Evolutionary conservation across 2,797 vertebrate species (phyloP), one percentile per base, ranked within the genome.

Genomic region (Fringilla coelebs): DNA sequence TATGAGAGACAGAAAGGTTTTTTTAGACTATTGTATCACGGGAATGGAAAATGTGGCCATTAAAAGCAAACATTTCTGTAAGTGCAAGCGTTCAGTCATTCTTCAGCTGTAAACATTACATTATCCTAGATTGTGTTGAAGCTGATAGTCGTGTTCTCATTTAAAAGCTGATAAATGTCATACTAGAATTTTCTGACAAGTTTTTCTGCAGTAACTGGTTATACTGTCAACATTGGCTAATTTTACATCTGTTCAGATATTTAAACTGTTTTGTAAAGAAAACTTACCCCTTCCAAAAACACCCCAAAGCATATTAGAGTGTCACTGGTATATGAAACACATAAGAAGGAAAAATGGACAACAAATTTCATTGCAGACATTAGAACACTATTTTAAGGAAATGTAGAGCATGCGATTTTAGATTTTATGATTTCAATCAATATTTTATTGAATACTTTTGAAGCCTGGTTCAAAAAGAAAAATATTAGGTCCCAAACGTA

Each of bases 241-340:
- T 95, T 91, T 94, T 96, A 61, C 91, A 74, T 91, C 88, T 94
- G 91, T 89, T 96, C 73, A 73, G 79, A 88, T 58, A 70, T 75
- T 85, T 76, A 84, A 92, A 73, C 22, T 6, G 4, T 41, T 96
- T 63, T 79, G 66, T 73, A 93, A 96, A 90, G 63, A 93, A 93
- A 95, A 92, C 38, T 88, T 38, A 70, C 11, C 10, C 55, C 10
- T 63, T 62, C 29, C 41, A 57, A 88, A 86, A 75, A n/a, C 1
- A 5, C 19, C 58, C 66, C 5, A 2, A 70, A 86, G 32, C 55
- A 36, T 43, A 49, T 40, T 81, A 36, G 78, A 91, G 28, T 21
- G 29, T 9, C 36, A n/a, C 12, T 63, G 24, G 41, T 76, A 41
- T 34, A 52, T 43, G 73, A 81, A 88, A 85, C 32, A 51, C 19